Conservation (phyloP, 2,888 invertebrate species). For the Lasioglossum marginatum region DNA sequence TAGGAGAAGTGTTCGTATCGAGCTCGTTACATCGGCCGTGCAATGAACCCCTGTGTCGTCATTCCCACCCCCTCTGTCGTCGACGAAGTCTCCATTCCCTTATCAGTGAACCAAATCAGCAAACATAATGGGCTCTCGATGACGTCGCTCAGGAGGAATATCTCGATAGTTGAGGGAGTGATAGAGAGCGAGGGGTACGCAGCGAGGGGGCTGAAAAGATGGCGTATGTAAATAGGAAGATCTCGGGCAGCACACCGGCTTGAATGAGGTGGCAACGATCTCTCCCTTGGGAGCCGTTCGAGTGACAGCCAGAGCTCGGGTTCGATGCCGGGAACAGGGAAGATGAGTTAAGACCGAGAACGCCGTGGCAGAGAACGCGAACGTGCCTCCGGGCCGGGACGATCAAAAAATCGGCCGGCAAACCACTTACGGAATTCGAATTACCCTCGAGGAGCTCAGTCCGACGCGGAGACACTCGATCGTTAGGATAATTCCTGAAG, state of each 20-base stretch:
- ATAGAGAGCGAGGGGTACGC: background rate
- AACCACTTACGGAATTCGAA: constrained; percentile 8
- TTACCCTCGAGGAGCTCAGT: background rate
- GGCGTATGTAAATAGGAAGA: constrained; percentile 76
- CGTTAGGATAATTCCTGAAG: constrained; percentile 7
- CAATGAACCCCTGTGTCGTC: constrained; percentile 15
- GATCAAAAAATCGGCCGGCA: background rate
- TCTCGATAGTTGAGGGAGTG: constrained; percentile 39
- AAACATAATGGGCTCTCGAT: constrained; percentile 57
- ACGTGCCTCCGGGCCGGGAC: background rate
- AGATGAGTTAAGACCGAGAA: constrained; percentile 55
- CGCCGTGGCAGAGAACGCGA: background rate
- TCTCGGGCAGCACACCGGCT: constrained; percentile 68
- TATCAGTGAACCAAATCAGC: constrained; percentile 51
- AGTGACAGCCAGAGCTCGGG: constrained; percentile 46
- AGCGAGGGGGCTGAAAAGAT: constrained; percentile 47
- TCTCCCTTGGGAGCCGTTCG: constrained; percentile 71
- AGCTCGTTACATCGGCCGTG: constrained; percentile 27
- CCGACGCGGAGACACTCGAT: constrained; percentile 6
- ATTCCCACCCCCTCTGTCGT: background rate
- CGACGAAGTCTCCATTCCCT: constrained; percentile 24
- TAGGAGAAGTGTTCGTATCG: constrained; percentile 10
- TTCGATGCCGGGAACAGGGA: constrained; percentile 48
- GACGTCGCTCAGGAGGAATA: constrained; percentile 40
- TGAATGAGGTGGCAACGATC: constrained; percentile 77